These are phyloP conservation scores for Hycleus cichorii DNA, from an alignment of 1,140 invertebrate genomes.

Conservation along the genomic window DNA sequence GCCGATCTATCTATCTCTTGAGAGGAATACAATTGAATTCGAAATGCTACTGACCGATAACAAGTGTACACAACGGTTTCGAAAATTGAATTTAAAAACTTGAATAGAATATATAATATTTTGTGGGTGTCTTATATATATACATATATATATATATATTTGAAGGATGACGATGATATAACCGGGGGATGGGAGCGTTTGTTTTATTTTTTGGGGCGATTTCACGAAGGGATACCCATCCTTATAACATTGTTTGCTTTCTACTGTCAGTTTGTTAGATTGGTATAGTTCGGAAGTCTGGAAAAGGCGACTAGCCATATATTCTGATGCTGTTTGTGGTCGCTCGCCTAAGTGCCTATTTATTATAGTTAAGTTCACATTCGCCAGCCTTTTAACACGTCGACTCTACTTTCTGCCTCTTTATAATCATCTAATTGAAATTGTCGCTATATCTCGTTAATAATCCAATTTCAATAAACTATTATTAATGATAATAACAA, in stretches of 20 bases:
- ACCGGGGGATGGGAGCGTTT: too few relatives aligned
- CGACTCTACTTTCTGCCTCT: conserved; percentile 25
- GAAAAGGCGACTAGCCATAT: conserved; percentile 14
- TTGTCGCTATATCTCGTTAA: too few relatives aligned
- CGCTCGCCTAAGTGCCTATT: conserved; percentile 38
- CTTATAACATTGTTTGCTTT: conserved; percentile 34
- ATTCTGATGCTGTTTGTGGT: conserved; percentile 34
- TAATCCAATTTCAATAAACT: too few relatives aligned
- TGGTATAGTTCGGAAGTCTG: conserved; percentile 9
- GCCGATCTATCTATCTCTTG: conserved; percentile 35
- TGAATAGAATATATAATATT: conserved; percentile 41
- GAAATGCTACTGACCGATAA: conserved; percentile 41
- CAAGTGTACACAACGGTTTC: conserved; percentile 35
- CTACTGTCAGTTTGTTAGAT: conserved; percentile 25
- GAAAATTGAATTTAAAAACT: conserved; percentile 45
- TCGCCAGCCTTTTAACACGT: conserved; percentile 34
- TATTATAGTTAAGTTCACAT: conserved; percentile 30
- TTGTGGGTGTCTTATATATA: conserved; percentile 3
- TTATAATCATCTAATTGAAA: conserved; percentile 12
- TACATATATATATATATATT: neutral
- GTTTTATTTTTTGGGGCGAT: too few relatives aligned
- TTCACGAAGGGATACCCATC: neutral
- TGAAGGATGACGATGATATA: too few relatives aligned
- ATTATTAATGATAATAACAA: too few relatives aligned
- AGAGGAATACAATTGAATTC: conserved; percentile 41